Evolutionary conservation across 2,888 invertebrate genomes (phyloP), one percentile per base, ranked within the genome.

Genomic region (Lycophotia porphyrea): DNA sequence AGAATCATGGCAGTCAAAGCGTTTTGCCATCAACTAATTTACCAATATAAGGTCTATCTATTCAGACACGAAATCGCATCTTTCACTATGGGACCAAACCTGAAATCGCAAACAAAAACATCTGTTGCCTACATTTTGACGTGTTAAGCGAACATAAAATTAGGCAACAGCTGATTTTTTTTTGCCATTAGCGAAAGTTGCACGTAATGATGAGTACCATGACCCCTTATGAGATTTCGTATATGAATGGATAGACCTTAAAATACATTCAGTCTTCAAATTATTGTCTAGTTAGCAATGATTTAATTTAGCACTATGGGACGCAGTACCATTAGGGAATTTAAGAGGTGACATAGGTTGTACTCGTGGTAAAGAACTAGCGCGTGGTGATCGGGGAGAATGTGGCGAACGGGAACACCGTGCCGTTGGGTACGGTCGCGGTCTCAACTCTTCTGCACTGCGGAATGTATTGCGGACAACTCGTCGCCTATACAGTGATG

Each of bases 361-460:
- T 18, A 89, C 89, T 55, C 94, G 88, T 0, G 96, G 94, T 31
- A 95, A 71, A 1, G 96, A 96, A 73, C 89, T 93, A 2, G 95
- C 89, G 15, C 95, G 91, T 0, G 92, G 92, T 34, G 90, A 91
- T 81, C 85, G 79, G 15, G 92, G 89, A 15, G 91, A 90, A 34
- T 78, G 87, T 7, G 91, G 90, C 11, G 91, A 90, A 13, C 90
- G 88, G 1, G 87, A 86, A 72, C 89, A 84, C 36, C 90, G 84
- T 0, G 90, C 68, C 13, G 87, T 84, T 8, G 90, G 91, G 49
- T 95, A 95, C 0, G 96, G 96, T 5, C 95, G 92, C 44, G 91
- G 87, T 9, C 96, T 91, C 5, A 96, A 87, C 76, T 96, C 96
- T 80, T 96, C 96, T 36, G 95, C 92, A 71, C 95, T 96, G 74